phyloP scores from a whole-genome alignment of 2,113 vertebrate genomes.

The Pangasianodon hypophthalmus region DNA sequence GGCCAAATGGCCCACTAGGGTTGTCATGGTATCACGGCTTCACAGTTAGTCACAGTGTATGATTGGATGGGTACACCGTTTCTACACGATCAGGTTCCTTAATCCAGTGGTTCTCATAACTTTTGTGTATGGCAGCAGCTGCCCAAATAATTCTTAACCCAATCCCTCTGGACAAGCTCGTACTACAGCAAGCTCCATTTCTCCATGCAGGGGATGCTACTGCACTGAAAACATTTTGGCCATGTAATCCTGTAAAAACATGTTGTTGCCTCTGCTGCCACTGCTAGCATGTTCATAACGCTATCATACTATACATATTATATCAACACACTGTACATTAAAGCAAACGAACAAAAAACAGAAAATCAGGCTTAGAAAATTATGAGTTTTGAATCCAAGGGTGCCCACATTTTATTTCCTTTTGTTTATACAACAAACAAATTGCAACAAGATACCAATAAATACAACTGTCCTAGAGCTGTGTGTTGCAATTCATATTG shows the following conservation, averaged over 20 bases:
- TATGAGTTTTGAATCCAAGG: background rate
- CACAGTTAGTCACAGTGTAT: background rate
- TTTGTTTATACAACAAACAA: background rate
- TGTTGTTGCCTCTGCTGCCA: background rate
- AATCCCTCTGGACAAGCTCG: background rate
- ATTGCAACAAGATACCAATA: background rate
- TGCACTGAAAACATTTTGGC: background rate
- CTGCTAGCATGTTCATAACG: background rate
- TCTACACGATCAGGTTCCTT: too few species aligned
- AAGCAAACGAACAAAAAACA: background rate
- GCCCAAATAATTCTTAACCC: slow-evolving; percentile 8
- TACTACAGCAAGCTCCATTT: background rate
- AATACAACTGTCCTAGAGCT: background rate
- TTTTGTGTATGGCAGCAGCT: background rate
- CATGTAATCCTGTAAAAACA: background rate
- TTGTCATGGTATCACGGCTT: background rate
- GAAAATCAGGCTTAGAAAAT: background rate
- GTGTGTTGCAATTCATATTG: background rate
- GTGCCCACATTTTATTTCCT: background rate
- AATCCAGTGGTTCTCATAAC: background rate
- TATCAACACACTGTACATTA: background rate
- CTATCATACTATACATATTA: background rate
- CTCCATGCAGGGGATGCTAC: background rate
- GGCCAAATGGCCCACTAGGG: background rate
- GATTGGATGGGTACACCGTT: background rate